Base-by-base conservation (phyloP, 2,797 vertebrate genomes). In the Sebastiscus tertius region DNA sequence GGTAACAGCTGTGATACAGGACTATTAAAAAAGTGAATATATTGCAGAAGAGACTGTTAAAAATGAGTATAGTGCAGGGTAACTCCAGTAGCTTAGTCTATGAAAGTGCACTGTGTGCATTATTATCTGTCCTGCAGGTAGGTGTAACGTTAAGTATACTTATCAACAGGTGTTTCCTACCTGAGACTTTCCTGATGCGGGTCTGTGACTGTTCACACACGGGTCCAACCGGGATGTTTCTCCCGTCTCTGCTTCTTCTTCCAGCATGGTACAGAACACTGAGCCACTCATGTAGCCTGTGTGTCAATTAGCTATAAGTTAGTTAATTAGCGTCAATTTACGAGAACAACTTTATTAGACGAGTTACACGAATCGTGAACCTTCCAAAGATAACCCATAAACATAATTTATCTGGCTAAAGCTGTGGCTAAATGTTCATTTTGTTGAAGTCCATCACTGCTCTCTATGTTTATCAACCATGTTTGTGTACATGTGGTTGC, bases 151-250 rank as follows among this genome's bases (percentile, higher is more conserved):
- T 12, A 34, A 42, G 16, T 29, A 1, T 20, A 29, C 1, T 18
- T 31, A 36, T 20, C 55, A 69, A 27, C 31, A 20, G 24, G n/a
- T 46, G 26, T 64, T 39, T 42, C 18, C 13, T 88, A 96, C 96
- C 95, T 96, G 96, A 36, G 95, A 93, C 79, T 86, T 93, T 22
- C 80, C 90, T 34, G 95, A 95, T 24, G 94, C 80, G 2, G 95
- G 93, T 69, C 87, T 93, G 79, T 94, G 94, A 20, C 93, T 81
- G 82, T 90, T 87, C 61, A 92, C 83, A 26, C 82, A 72, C 12
- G 93, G 93, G n/a, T 96, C 95, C 31, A 66, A 68, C 12, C 22
- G 77, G 4, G 56, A 26, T 1, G 13, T 7, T 39, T 55, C 29
- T 10, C 62, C 54, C 1, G 49, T 36, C 27, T 89, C 88, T 8